Evolutionary conservation across 1,140 invertebrate genomes (phyloP), one percentile per base, ranked within the genome.

Genomic region (Bursaphelenchus mucronatus): DNA sequence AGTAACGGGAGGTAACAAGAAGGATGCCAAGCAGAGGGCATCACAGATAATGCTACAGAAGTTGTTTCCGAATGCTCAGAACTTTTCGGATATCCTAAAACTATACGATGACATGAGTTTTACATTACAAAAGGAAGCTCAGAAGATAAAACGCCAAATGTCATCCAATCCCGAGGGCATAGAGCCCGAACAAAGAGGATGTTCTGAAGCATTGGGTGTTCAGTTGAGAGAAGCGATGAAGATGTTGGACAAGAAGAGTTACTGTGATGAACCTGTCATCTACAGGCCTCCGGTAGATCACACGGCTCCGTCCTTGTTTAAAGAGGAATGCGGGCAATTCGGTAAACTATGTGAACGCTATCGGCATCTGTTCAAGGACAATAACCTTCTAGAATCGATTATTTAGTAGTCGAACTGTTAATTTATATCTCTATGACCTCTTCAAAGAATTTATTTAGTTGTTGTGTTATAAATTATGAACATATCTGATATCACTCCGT

Each of bases 21-120:
- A 91, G 74, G 92, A 94, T 75, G 93, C 93, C 15, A 96, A 96
- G 82, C 94, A 97, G 80, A 84, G 90, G 72, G 93, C 93, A 11
- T 91, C 92, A 13, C 93, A 97, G 83, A 88, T 90, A 15, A 92
- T 97, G 70, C 82, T 97, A 39, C 90, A 94, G 51, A 51, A 17
- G 10, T 46, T 64, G 30, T 64, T 43, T 49, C 63, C 63, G 11
- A 59, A 45, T 13, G 13, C 19, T 13, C 41, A 45, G 15, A 46
- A n/a, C 57, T 59, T n/a, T 11, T n/a, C 40, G 13, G 57, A 59
- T 44, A 59, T 59, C 40, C 47, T 59, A 11, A 39, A 44, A 17
- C 11, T 59, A 11, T 59, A 59, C 57, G 45, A 59, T 39, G 57
- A n/a, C 10, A 44, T 44, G 13, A 39, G 13, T 13, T n/a, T 59